Evolutionary conservation across 2,888 invertebrate species (phyloP), one percentile per base, ranked within the genome.

Genomic region (Lasioglossum vierecki): DNA sequence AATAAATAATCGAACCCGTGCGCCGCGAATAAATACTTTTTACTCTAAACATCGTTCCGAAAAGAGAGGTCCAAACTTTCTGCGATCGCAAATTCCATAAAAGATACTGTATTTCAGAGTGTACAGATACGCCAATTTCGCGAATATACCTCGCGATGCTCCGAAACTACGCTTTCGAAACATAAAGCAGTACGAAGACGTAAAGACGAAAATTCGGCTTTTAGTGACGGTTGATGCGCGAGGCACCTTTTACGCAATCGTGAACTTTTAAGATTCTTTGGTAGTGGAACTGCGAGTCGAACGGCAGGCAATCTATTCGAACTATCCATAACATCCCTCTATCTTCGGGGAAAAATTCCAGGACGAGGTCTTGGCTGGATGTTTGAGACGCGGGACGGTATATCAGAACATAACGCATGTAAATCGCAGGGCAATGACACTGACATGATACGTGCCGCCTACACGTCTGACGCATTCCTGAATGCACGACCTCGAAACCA

Each of bases 381-480:
- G 85, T 85, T 82, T 76, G 84, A 81, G 79, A 49, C 78, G 77
- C 39, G 73, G 9, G 71, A 26, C 63, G 49, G 63, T 89, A 88
- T 87, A 91, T 89, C 82, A 77, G 85, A 86, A 86, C 84, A 88
- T 90, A 91, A 92, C 86, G 85, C 83, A 90, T 91, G 92, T 86
- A 91, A 93, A 93, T 92, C 88, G 89, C 77, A 60, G 76, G 83
- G 79, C 90, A 91, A 90, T 82, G 87, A 85, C 88, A 89, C 83
- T 90, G 90, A 92, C 91, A 90, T 87, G 91, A 89, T 90, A 88
- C 88, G 83, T 88, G 82, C 83, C 83, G 80, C 84, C 75, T 82
- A 83, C 88, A 77, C 87, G 87, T 88, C 73, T 85, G 68, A 71
- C 75, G 76, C 86, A 89, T 91, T 86, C 78, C 83, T 89, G 89